Conservation (phyloP, 1,140 invertebrate species). For the Ceratina australensis region DNA sequence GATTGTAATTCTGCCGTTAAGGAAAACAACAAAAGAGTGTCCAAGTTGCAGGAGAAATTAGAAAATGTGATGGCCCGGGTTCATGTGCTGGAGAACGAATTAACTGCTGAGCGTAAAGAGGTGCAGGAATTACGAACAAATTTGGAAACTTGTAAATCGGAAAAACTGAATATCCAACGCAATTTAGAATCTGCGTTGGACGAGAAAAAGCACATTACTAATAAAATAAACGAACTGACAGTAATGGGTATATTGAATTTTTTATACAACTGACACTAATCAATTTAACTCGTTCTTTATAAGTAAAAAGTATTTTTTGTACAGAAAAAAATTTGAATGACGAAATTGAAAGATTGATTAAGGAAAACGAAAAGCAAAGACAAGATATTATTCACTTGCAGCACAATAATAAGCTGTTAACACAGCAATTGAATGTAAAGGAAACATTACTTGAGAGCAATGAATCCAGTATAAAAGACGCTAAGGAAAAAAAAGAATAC, state of each 20-base stretch:
- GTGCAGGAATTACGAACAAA: conserved; percentile 78
- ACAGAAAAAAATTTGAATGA: conserved; percentile 79
- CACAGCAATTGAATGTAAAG: conserved; percentile 46
- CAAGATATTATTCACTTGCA: conserved; percentile 77
- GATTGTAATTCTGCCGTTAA: too few relatives aligned
- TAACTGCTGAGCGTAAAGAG: conserved; percentile 75
- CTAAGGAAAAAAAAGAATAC: conserved; percentile 55
- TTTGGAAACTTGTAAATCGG: conserved; percentile 77
- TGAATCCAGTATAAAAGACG: not conserved
- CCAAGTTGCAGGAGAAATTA: conserved; percentile 76
- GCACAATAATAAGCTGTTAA: conserved; percentile 63
- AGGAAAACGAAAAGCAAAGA: conserved; percentile 72
- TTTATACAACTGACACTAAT: not conserved
- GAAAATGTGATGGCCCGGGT: conserved; percentile 77
- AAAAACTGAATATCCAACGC: conserved; percentile 79
- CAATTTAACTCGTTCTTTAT: not conserved
- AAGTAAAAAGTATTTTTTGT: conserved; percentile 1
- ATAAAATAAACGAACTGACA: conserved; percentile 79
- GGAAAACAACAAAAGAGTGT: too few relatives aligned
- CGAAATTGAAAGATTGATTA: conserved; percentile 77
- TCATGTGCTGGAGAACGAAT: conserved; percentile 78
- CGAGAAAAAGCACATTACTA: conserved; percentile 80
- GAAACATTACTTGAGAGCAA: conserved; percentile 25
- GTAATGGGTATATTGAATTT: conserved; percentile 74
- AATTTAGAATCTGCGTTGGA: conserved; percentile 82